Evolutionary conservation across 2,797 vertebrate species (phyloP), one percentile per base, ranked within the genome.

Genomic region (Crocodylus rhombifer): DNA sequence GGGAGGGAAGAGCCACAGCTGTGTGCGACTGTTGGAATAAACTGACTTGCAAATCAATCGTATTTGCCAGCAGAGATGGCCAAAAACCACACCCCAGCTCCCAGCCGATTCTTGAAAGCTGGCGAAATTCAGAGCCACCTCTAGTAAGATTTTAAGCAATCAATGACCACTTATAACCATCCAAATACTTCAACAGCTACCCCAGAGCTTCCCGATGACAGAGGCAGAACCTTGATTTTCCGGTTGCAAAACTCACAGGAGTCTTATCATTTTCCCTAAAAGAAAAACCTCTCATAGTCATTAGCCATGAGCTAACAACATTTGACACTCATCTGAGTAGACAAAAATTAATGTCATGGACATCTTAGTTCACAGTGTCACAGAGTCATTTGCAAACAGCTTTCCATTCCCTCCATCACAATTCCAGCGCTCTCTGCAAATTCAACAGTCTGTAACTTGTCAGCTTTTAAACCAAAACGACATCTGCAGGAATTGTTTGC

Each of bases 181-280:
- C 51, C 80, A 62, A 5, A 3, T 56, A 30, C 79, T 81, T 25
- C 73, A 33, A 56, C 36, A 11, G 42, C 42, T 73, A 69, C 86
- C 74, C 26, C 75, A 80, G 85, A 87, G 64, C 18, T 71, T 94
- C 16, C 0, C 13, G 78, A 73, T 17, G 62, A 78, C 42, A 94
- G 9, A 51, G 42, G 28, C 63, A 56, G 65, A 25, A 51, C 78
- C 5, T 33, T 65, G 81, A 15, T 89, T 92, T 75, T 55, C 51
- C 33, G 42, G 3, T 80, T 91, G 67, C 57, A 67, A 80, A 56
- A 83, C 86, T 61, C 67, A 67, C 85, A 62, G 80, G 80, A 88
- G 94, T 84, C 91, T 92, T 78, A 10, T 30, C 76, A 89, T 51
- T 51, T 51, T 51, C 42, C 80, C 90, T 80, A 74, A 82, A 93